Evolutionary conservation across 1,140 invertebrate species (phyloP).

Genomic region (Drosophila triauraria): DNA sequence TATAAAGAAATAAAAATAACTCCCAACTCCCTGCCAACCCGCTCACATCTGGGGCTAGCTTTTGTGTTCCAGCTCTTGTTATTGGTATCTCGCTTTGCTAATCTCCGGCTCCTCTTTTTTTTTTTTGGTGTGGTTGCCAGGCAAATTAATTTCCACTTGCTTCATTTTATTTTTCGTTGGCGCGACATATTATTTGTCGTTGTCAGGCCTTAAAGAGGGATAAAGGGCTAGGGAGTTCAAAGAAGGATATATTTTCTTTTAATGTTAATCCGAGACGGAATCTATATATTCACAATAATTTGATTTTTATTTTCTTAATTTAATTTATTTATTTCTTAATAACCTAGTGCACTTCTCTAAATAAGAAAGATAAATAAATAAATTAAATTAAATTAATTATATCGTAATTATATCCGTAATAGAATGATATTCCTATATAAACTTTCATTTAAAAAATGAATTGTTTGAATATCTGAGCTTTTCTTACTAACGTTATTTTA

Average conservation of each 20-base stretch:
- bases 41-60: conserved; percentile 35
- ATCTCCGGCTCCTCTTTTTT: conserved; percentile 4
- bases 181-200: conserved; percentile 34
- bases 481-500: no score
- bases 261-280: no score
- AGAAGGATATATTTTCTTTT: background rate
- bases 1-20: conserved; percentile 81
- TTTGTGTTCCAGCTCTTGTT: conserved; percentile 33
- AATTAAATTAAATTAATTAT: no score
- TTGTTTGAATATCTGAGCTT: no score
- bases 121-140: conserved; percentile 19
- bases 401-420: no score
- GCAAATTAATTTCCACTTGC: conserved; percentile 71
- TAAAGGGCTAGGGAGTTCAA: background rate
- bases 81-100: conserved; percentile 46
- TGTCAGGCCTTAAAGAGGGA: conserved; percentile 1
- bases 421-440: no score
- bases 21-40: conserved; percentile 13
- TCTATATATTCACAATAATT: no score
- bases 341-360: no score
- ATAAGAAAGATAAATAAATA: background rate
- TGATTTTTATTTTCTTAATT: no score
- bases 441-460: no score
- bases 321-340: no score
- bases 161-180: conserved; percentile 8